Evolutionary conservation across 2,113 vertebrate genomes (phyloP).

Genomic region (Elephas maximus): DNA sequence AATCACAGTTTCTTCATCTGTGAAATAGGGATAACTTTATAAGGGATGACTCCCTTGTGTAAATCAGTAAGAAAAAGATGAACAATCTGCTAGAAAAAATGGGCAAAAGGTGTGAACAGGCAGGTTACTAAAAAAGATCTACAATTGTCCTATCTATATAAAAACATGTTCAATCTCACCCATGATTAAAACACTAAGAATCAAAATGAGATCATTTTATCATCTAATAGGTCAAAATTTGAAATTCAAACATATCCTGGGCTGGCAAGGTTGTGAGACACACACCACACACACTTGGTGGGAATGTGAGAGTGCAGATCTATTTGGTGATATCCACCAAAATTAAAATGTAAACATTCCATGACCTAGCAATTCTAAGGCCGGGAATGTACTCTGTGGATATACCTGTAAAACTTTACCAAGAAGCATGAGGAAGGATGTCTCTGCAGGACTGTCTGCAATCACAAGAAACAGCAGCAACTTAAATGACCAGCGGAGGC

Average conservation of each 20-base stretch:
- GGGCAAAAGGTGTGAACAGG: background rate
- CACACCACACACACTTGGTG: background rate
- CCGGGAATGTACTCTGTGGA: background rate
- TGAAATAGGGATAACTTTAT: too few species aligned
- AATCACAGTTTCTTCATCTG: background rate
- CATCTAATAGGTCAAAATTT: too few species aligned
- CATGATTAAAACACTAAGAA: background rate
- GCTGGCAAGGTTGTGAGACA: background rate
- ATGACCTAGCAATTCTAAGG: background rate
- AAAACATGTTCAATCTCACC: background rate
- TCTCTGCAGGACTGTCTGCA: background rate
- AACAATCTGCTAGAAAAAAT: background rate
- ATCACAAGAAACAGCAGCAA: background rate
- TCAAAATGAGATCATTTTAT: background rate
- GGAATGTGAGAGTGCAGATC: background rate
- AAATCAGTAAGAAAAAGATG: background rate
- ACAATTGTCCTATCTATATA: background rate
- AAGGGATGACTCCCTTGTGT: background rate
- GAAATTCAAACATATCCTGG: too few species aligned
- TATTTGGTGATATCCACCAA: background rate
- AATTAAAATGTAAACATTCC: background rate
- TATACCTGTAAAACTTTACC: background rate
- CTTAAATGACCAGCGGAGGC: background rate
- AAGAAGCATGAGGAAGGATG: background rate
- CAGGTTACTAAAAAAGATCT: background rate